These are phyloP conservation scores for Acrobeloides nanus DNA, from an alignment of 2,888 invertebrate species.

Conservation along the genomic window DNA sequence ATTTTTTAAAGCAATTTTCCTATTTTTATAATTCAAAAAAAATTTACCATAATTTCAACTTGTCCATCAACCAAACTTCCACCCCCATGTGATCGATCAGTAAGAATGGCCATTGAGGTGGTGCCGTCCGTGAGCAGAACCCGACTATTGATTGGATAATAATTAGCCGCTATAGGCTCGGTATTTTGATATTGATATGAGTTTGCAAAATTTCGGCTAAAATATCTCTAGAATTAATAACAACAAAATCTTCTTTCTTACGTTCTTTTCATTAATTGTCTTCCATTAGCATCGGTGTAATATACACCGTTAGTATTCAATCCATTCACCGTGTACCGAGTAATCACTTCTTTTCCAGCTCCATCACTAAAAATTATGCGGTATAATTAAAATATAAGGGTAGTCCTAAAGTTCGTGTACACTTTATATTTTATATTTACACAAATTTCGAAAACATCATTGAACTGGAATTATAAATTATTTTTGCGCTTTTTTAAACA, in stretches of 20 bases:
- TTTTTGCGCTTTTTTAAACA: constrained; percentile 43
- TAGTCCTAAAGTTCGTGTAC: no score
- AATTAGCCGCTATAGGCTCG: constrained; percentile 77
- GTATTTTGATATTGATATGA: constrained; percentile 66
- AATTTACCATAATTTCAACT: constrained; percentile 51
- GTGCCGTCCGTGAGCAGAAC: constrained; percentile 59
- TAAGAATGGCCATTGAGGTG: constrained; percentile 55
- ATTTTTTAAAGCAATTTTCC: no score
- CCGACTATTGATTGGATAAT: constrained; percentile 81
- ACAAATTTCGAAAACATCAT: no score
- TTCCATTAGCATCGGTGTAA: constrained; percentile 86
- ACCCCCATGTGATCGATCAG: constrained; percentile 55
- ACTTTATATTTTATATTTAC: no score
- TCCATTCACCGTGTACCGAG: constrained; percentile 64
- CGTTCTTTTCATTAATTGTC: constrained; percentile 56
- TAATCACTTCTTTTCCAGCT: constrained; percentile 77
- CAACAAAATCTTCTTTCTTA: no score
- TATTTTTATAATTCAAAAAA: no score
- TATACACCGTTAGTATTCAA: constrained; percentile 65
- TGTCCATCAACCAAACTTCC: constrained; percentile 34
- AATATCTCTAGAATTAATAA: constrained; percentile 7
- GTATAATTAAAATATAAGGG: no score
- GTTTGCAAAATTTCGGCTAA: constrained; percentile 60
- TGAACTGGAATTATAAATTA: no score
- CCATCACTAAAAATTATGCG: no score